Evolutionary conservation across 2,113 vertebrate genomes (phyloP).

Genomic region (Notothenia coriiceps): DNA sequence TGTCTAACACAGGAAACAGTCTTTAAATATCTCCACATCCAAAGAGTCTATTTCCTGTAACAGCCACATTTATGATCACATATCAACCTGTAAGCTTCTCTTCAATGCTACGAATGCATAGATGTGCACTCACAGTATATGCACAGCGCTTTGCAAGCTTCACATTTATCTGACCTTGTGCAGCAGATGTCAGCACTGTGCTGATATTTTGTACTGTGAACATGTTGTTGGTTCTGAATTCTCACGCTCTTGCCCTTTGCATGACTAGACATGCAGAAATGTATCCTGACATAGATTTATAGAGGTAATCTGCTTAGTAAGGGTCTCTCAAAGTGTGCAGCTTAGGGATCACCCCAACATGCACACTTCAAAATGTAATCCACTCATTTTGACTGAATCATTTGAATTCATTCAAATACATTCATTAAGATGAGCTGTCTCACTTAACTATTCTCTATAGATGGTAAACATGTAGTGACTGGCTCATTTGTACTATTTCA

Average conservation of each 20-base stretch:
- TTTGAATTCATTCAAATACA: constrained; percentile 6
- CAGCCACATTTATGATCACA: constrained; percentile 37
- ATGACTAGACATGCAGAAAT: constrained; percentile 69
- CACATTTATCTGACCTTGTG: constrained; percentile 9
- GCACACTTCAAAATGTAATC: neutral
- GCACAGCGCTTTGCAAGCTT: constrained; percentile 2
- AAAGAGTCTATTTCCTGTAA: constrained; percentile 63
- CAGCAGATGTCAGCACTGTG: constrained; percentile 70
- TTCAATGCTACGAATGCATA: neutral
- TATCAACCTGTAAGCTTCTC: constrained; percentile 14
- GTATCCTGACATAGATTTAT: constrained; percentile 74
- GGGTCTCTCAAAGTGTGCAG: constrained; percentile 40
- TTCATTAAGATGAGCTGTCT: neutral
- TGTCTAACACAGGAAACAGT: constrained; percentile 75
- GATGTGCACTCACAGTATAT: neutral
- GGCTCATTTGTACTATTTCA: constrained; percentile 7
- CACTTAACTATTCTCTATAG: neutral
- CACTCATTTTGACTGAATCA: neutral
- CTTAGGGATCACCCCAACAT: constrained; percentile 39
- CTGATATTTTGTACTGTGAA: constrained; percentile 49
- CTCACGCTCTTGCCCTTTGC: constrained; percentile 54
- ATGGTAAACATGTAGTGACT: constrained; percentile 4
- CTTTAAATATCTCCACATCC: constrained; percentile 68
- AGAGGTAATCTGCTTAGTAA: constrained; percentile 77
- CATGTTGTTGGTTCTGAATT: constrained; percentile 68